Conservation (phyloP, 2,888 invertebrate genomes). For the Dicranocentrus wangi region DNA sequence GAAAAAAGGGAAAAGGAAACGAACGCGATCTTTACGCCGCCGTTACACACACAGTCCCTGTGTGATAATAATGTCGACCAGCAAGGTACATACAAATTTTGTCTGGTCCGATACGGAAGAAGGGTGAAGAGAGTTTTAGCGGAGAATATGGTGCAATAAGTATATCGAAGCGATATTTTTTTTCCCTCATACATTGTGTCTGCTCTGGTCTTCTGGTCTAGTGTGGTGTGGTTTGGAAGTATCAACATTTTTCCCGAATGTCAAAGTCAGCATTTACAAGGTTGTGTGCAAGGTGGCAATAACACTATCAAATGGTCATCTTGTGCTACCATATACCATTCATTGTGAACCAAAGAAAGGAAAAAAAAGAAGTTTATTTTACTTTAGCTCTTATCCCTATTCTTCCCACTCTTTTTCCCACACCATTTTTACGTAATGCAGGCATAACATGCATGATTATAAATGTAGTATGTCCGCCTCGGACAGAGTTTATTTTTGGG, state of each 20-base stretch:
- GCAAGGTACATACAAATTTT: no score
- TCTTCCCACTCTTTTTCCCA: not conserved
- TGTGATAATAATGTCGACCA: no score
- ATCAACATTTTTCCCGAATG: constrained; percentile 38
- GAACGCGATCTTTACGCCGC: not conserved
- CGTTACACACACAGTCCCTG: no score
- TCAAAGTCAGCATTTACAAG: constrained; percentile 60
- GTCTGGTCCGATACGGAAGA: no score
- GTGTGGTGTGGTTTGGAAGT: no score
- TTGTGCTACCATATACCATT: constrained; percentile 20
- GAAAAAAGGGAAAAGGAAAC: not conserved
- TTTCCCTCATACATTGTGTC: not conserved
- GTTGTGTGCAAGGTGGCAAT: constrained; percentile 55
- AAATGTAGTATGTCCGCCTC: constrained; percentile 6
- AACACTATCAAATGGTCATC: constrained; percentile 43
- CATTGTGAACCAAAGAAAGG: constrained; percentile 2
- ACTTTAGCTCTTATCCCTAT: not conserved
- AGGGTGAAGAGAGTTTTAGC: no score
- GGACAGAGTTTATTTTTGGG: no score
- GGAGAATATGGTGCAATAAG: not conserved
- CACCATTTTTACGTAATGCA: constrained; percentile 19
- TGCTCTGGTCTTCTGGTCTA: no score
- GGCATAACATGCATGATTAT: constrained; percentile 21
- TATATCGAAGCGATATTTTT: constrained; percentile 1
- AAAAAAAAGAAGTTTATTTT: constrained; percentile 2